Conservation (phyloP, 1,140 invertebrate species). For the Trichonephila clavipes region DNA sequence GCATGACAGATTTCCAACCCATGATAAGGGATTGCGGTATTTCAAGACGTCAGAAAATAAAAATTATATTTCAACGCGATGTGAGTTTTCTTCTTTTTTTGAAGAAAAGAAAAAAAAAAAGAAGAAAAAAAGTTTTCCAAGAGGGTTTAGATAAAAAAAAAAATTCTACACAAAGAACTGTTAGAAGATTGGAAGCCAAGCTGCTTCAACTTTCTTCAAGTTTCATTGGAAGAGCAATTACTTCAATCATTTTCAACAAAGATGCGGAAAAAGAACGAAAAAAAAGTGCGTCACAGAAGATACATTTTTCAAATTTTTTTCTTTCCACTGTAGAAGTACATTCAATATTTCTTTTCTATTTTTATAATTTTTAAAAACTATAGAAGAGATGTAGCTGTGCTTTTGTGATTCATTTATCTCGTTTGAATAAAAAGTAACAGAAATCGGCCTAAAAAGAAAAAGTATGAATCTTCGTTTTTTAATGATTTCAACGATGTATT, state of each 20-base stretch:
- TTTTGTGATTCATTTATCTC: background rate
- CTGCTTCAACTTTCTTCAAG: conserved; percentile 2
- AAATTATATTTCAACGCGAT: background rate
- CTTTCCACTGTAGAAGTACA: background rate
- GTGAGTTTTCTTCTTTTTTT: background rate
- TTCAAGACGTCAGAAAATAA: conserved; percentile 20
- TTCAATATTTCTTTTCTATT: conserved; percentile 13
- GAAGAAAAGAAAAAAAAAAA: no score
- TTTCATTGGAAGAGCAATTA: conserved; percentile 38
- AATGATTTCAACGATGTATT: background rate
- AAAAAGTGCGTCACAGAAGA: background rate
- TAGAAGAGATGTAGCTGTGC: background rate
- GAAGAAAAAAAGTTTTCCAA: background rate
- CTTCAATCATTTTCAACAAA: conserved; percentile 8
- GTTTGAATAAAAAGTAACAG: conserved; percentile 16
- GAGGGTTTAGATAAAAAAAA: background rate
- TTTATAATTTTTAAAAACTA: conserved; percentile 27
- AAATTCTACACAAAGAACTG: background rate
- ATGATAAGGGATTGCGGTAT: background rate
- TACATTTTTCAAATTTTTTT: conserved; percentile 2
- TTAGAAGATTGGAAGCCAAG: background rate
- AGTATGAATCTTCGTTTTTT: background rate
- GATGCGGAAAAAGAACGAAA: background rate
- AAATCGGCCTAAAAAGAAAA: background rate
- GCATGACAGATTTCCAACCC: background rate